Percentiles rank a stretch among this genome's conserved stretches.
Conservation (phyloP, 2,888 invertebrate genomes). For the Sceliomorpha sp. region DNA sequence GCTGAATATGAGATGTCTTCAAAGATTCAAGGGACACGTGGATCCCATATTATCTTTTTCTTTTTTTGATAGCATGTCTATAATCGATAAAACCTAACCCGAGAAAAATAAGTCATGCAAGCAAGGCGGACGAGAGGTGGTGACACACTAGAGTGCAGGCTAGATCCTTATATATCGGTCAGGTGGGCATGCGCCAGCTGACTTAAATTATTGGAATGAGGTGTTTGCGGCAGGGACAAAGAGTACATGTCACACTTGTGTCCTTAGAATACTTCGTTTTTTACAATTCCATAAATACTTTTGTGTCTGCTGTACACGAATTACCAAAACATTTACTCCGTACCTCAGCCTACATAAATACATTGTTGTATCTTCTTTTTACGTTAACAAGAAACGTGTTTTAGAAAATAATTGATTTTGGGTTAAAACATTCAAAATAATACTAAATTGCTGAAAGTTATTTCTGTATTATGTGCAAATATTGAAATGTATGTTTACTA, state of each 20-base stretch:
- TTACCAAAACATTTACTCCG: not conserved
- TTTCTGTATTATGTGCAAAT: too few species aligned
- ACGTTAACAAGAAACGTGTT: too few species aligned
- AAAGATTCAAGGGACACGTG: constrained; percentile 16
- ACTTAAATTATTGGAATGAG: constrained; percentile 64
- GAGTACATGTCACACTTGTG: constrained; percentile 61
- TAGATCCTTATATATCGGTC: constrained; percentile 70
- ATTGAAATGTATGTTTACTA: too few species aligned
- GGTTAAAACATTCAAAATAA: too few species aligned
- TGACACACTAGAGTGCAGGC: constrained; percentile 78
- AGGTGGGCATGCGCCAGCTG: constrained; percentile 78
- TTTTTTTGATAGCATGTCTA: constrained; percentile 29
- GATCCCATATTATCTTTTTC: too few species aligned
- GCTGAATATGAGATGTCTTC: constrained; percentile 45
- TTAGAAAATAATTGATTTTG: too few species aligned
- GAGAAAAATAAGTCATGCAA: constrained; percentile 68
- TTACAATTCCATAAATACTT: constrained; percentile 46
- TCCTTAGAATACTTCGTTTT: constrained; percentile 67
- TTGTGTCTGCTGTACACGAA: too few species aligned
- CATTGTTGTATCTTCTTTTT: too few species aligned
- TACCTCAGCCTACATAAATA: too few species aligned
- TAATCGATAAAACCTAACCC: constrained; percentile 56
- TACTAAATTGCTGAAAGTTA: too few species aligned
- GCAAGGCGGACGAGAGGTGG: constrained; percentile 73
- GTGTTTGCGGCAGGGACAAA: constrained; percentile 52